Base-by-base conservation (phyloP, 2,113 vertebrate genomes). In the Rhinichthys klamathensis region DNA sequence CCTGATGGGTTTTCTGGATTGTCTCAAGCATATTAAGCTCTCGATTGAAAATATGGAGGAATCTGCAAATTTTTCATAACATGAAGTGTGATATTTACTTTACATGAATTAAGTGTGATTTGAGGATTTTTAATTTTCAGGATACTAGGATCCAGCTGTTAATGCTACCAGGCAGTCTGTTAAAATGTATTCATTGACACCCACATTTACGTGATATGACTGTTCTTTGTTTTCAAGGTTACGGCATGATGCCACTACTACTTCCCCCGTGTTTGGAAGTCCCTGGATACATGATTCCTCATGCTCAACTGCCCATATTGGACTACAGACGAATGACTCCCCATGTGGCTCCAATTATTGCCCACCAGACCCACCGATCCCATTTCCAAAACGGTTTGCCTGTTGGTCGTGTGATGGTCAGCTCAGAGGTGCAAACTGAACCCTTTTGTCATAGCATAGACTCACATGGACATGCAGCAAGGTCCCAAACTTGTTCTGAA, bases 371-470 rank as follows among this genome's bases (percentile, higher is more conserved):
- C 30, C 92, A 92, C 30, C 83, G 91, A 38, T 92, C 93, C 81
- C 92, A 91, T 72, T 95, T 93, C 83, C 94, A 95, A 56, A 93
- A 94, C 9, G 87, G 74, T 21, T 30, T 63, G 3, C 84, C 89
- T 0, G 10, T 80, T 38, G 67, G 83, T 21, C 87, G 87, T 69
- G 91, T 93, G 21, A 94, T 89, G 86, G 91, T 90, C 54, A 95
- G 82, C 85, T 91, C 92, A 0, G 93, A 95, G 86, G 93, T 95
- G 3, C 95, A 96, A 87, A 96, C 95, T 0, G 95, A 96, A 30
- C 93, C 94, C 0, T 72, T 76, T 76, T 76, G 25, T 76, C 74
- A 21, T 27, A 49, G 12, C n/a, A 8, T 27, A 27, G 41, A 27
- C 49, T 23, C 44, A 5, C 15, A 32, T 54, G 46, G 49, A 30